Conservation (phyloP, 2,888 invertebrate species). For the Allophyes oxyacanthae region DNA sequence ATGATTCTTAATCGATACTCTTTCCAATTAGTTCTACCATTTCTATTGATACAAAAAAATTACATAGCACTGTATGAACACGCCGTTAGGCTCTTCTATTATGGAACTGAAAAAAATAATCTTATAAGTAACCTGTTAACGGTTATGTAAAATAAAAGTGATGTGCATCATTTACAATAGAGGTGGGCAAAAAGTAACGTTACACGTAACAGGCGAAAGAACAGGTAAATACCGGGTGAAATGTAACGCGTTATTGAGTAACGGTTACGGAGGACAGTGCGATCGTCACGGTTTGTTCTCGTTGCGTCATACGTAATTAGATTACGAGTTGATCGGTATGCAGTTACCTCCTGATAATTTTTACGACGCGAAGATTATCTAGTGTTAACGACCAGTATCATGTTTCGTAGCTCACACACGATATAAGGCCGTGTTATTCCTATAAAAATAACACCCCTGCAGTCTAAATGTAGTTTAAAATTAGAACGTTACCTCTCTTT, state of each 20-base stretch:
- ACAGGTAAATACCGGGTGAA: constrained; percentile 62
- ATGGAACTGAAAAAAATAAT: constrained; percentile 36
- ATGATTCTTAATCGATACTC: not conserved
- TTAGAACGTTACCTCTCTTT: no score
- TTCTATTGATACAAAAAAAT: constrained; percentile 4
- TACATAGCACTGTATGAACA: constrained; percentile 7
- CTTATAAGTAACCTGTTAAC: constrained; percentile 39
- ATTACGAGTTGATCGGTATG: constrained; percentile 45
- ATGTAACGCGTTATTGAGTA: constrained; percentile 68
- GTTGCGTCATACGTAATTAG: constrained; percentile 58
- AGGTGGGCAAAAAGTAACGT: constrained; percentile 38
- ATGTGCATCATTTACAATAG: constrained; percentile 37
- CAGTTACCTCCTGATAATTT: constrained; percentile 27
- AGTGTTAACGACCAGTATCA: not conserved
- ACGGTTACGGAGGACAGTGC: constrained; percentile 66
- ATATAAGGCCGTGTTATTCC: no score
- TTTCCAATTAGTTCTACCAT: constrained; percentile 14
- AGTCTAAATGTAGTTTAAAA: no score
- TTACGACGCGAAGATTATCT: constrained; percentile 20
- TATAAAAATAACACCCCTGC: no score
- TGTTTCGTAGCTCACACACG: no score
- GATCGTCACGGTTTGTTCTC: constrained; percentile 56
- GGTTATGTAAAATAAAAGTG: constrained; percentile 51
- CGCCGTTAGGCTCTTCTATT: constrained; percentile 20
- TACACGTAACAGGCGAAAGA: constrained; percentile 51